A percentile compares a stretch with the other conserved stretches of the same genome.
phyloP scores from a whole-genome alignment of 1,140 invertebrate genomes.

The Coelopa frigida region DNA sequence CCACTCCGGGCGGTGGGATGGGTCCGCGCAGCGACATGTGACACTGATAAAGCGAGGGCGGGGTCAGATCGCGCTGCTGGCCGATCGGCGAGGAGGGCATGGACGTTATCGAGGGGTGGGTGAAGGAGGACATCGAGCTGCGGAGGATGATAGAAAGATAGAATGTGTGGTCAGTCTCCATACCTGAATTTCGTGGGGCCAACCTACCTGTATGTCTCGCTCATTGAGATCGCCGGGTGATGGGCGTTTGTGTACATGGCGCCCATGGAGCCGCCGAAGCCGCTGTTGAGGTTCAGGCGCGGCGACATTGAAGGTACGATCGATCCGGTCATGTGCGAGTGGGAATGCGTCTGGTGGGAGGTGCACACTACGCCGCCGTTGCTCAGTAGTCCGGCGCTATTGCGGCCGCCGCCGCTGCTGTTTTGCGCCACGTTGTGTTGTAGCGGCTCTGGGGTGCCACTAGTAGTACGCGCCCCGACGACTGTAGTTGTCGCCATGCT shows the following conservation, averaged over 20 bases:
- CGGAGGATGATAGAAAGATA: slow-evolving; percentile 4
- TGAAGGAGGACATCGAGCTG: slow-evolving; percentile 33
- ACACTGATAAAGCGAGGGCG: slow-evolving; percentile 38
- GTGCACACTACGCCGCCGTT: slow-evolving; percentile 5
- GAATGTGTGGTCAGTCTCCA: background rate
- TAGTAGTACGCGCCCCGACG: background rate
- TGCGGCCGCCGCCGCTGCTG: slow-evolving; percentile 5
- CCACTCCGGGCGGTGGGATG: slow-evolving; percentile 19
- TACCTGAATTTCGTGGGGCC: background rate
- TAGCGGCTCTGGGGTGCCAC: slow-evolving; percentile 14
- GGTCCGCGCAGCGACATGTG: slow-evolving; percentile 33
- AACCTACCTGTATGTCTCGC: slow-evolving; percentile 37
- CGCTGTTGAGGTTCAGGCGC: slow-evolving; percentile 34
- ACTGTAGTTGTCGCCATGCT: slow-evolving; percentile 12
- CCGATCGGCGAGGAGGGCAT: slow-evolving; percentile 28
- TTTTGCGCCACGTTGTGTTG: slow-evolving; percentile 7
- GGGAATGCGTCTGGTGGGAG: background rate
- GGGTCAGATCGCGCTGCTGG: slow-evolving; percentile 36
- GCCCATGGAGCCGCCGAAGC: slow-evolving; percentile 35
- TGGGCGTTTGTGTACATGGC: slow-evolving; percentile 39
- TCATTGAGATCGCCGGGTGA: slow-evolving; percentile 30
- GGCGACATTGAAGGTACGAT: slow-evolving; percentile 34
- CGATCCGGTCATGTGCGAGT: too few species aligned
- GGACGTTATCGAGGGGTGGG: slow-evolving; percentile 28
- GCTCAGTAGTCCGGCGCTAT: slow-evolving; percentile 9